Base-by-base conservation (phyloP, 2,113 vertebrate genomes). In the Brachyistius frenatus region DNA sequence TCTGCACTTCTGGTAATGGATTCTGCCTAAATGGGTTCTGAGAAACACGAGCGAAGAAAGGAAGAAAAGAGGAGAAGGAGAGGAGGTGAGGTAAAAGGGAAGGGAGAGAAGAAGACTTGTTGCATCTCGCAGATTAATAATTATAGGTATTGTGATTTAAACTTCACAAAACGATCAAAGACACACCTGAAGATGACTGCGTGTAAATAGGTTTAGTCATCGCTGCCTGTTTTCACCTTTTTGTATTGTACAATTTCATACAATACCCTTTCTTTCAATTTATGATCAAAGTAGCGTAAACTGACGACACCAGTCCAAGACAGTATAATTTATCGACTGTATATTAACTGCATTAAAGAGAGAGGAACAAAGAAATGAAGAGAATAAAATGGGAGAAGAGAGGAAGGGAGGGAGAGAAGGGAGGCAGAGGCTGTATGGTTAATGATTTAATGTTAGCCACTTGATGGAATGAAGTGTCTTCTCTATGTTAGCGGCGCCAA, bases 1-100 rank as follows among this genome's bases (percentile, higher is more conserved):
- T 5, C 84, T 85, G 77, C 86, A 86, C 90, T 89, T 83, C 81
- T 91, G 84, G 72, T 90, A 87, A 91, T 90, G 86, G 86, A 90
- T 90, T 88, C 82, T 16, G 63, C 44, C 78, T 84, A 88, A 90
- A 88, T 90, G 90, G 80, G 54, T 91, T 91, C 84, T 88, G 82
- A 90, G 84, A 88, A 91, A 86, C 75, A 76, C 66, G 60, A 84
- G 69, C 36, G 66, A 73, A 57, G 66, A 77, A 60, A 56, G 47
- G 66, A 52, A 16, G 62, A 73, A 15, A 41, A 54, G 1, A 61
- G 75, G 76, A 68, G 31, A 39, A 16, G n/a, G 39, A 77, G 49
- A 50, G 68, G 68, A 36, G 64, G 54, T 10, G 69, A 49, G n/a
- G 37, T 5, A 41, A 68, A 23, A 35, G 37, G 32, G 23, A 44